Evolutionary conservation across 92 coral and sea anemone genomes (phyloP).

Genomic region (Porites rus): DNA sequence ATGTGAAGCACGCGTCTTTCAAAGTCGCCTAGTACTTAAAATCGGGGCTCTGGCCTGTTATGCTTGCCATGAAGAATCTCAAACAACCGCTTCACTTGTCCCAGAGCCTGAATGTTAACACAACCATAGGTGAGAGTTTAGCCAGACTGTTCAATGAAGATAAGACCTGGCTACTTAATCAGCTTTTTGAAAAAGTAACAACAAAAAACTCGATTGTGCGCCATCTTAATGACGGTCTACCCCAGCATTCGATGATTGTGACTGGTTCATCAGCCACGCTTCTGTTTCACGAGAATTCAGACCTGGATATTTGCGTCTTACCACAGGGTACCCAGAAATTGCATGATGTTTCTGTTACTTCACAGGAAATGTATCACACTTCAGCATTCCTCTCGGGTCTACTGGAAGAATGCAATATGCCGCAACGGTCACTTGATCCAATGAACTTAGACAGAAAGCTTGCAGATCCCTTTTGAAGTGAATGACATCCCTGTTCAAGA

Average conservation of each 20-base stretch:
- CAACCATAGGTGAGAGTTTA: conserved; percentile 62
- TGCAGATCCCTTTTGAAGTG: not conserved
- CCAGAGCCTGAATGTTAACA: conserved; percentile 1
- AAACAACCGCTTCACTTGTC: not conserved
- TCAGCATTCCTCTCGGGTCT: too few relatives aligned
- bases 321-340: not conserved
- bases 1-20: too few relatives aligned
- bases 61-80: conserved; percentile 60
- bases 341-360: not conserved
- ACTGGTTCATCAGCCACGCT: conserved; percentile 91
- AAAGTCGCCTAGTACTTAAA: too few relatives aligned
- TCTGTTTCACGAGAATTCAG: conserved; percentile 85
- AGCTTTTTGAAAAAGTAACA: conserved; percentile 68
- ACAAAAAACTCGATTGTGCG: conserved; percentile 43
- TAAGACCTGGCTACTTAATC: conserved; percentile 55
- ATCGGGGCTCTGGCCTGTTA: too few relatives aligned
- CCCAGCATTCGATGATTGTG: conserved; percentile 45
- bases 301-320: conserved; percentile 83
- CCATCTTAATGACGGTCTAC: conserved; percentile 21
- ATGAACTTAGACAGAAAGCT: not conserved
- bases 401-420: not conserved
- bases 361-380: not conserved
- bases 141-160: conserved; percentile 58
- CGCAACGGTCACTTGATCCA: not conserved
- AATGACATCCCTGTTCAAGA: not conserved